Evolutionary conservation across 2,888 invertebrate species (phyloP).

Genomic region (Neoitamus cyanurus): DNA sequence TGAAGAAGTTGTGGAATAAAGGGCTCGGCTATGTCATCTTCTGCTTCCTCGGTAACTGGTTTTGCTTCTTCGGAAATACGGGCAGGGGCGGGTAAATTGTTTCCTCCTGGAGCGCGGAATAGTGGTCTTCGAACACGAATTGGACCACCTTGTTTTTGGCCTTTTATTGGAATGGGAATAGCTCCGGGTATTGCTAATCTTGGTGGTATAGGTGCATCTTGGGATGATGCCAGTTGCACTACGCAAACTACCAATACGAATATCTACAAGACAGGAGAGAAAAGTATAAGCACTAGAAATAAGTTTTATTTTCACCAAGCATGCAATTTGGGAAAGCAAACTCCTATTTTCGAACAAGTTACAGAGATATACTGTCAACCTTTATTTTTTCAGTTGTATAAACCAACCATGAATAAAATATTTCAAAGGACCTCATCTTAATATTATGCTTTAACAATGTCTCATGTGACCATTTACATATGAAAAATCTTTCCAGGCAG

Average conservation of each 20-base stretch:
- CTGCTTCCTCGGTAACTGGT: slow-evolving; percentile 76
- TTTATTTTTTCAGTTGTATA: too few relatives aligned
- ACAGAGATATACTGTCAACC: too few relatives aligned
- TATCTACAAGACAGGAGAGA: background rate
- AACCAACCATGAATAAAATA: too few relatives aligned
- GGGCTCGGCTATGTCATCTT: slow-evolving; percentile 70
- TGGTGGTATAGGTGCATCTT: slow-evolving; percentile 72
- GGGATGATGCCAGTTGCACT: slow-evolving; percentile 56
- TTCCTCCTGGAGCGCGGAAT: slow-evolving; percentile 65
- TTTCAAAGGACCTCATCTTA: too few relatives aligned
- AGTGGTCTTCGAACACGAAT: slow-evolving; percentile 65
- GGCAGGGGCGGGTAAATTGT: slow-evolving; percentile 68
- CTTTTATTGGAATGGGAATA: slow-evolving; percentile 63
- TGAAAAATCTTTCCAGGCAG: too few relatives aligned
- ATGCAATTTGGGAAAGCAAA: too few relatives aligned
- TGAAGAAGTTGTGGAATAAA: slow-evolving; percentile 67
- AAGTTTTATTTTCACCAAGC: too few relatives aligned
- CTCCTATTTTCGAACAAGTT: too few relatives aligned
- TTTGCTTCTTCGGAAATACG: slow-evolving; percentile 67
- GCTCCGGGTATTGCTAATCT: slow-evolving; percentile 77
- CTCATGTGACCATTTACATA: too few relatives aligned
- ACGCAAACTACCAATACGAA: background rate
- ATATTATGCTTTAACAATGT: too few relatives aligned
- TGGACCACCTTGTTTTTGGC: slow-evolving; percentile 54
- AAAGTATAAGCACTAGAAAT: too few relatives aligned